These are phyloP conservation scores for Lipotes vexillifer DNA, from an alignment of 2,113 vertebrate genomes.

Conservation along the genomic window DNA sequence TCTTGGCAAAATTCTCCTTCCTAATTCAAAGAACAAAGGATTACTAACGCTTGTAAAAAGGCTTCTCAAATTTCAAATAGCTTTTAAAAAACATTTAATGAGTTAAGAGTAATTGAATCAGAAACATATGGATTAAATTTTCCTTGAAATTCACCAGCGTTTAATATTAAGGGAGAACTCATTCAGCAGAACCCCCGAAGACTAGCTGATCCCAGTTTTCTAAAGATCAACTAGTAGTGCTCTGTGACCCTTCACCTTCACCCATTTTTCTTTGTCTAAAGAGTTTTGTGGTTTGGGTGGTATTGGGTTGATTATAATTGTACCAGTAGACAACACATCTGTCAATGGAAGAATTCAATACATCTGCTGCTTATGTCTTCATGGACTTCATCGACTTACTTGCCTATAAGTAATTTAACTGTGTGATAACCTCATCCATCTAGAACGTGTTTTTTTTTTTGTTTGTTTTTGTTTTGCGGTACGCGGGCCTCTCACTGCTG, in stretches of 20 bases:
- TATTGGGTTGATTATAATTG: neutral
- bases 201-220: neutral
- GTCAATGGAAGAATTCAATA: neutral
- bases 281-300: neutral
- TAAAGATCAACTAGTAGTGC: neutral
- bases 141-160: slow-evolving; percentile 48
- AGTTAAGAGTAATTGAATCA: slow-evolving; percentile 68
- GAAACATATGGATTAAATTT: slow-evolving; percentile 71
- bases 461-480: no score
- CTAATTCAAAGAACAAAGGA: slow-evolving; percentile 68
- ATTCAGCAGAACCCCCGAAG: slow-evolving; percentile 5
- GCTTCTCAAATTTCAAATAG: slow-evolving; percentile 65
- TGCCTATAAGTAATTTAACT: neutral
- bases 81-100: slow-evolving; percentile 66
- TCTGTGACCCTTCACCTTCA: neutral
- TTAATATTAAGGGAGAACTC: slow-evolving; percentile 45
- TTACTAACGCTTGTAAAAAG: slow-evolving; percentile 55
- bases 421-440: neutral
- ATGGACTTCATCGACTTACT: neutral
- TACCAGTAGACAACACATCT: neutral
- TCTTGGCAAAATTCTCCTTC: slow-evolving; percentile 61
- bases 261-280: neutral
- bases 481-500: no score
- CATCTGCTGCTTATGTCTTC: neutral
- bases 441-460: neutral